A percentile compares a stretch with the other conserved stretches of the same genome.
Conservation (phyloP, 1,140 invertebrate species). For the Trachymyrmex septentrionalis region DNA sequence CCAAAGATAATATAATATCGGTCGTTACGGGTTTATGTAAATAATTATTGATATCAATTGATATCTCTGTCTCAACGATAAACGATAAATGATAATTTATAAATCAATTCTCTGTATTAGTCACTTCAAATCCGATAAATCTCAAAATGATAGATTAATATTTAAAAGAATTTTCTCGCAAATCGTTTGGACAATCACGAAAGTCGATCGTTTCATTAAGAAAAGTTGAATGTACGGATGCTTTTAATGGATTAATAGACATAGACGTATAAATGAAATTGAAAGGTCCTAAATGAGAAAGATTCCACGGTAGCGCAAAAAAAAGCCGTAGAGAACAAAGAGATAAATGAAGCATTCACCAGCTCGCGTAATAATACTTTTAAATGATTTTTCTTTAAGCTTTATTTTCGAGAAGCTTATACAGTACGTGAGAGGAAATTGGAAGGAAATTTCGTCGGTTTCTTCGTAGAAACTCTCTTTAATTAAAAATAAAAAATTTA, state of each 20-base stretch:
- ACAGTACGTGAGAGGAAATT: not conserved
- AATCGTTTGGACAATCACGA: not conserved
- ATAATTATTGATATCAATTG: constrained; percentile 24
- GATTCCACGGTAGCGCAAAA: not conserved
- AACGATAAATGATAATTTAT: not conserved
- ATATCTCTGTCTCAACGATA: not conserved
- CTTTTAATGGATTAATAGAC: not conserved
- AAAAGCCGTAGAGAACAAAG: not conserved
- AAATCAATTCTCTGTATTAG: not conserved
- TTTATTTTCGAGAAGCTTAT: not conserved
- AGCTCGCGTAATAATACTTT: not conserved
- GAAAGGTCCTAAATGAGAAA: not conserved
- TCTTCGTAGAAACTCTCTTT: not conserved
- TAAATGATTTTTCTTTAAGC: not conserved
- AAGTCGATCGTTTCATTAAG: not conserved
- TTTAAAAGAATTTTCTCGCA: not conserved
- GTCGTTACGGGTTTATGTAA: not conserved
- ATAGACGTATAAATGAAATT: constrained; percentile 2
- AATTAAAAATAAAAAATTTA: not conserved
- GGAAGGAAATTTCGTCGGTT: not conserved
- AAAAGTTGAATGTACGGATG: not conserved
- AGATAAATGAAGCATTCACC: not conserved
- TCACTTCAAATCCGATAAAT: not conserved
- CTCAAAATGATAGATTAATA: not conserved
- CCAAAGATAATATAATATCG: constrained; percentile 13